Percentiles rank a stretch among this genome's conserved stretches.
Evolutionary conservation across 2,888 invertebrate species (phyloP).

Genomic region (Punctoribates punctum): DNA sequence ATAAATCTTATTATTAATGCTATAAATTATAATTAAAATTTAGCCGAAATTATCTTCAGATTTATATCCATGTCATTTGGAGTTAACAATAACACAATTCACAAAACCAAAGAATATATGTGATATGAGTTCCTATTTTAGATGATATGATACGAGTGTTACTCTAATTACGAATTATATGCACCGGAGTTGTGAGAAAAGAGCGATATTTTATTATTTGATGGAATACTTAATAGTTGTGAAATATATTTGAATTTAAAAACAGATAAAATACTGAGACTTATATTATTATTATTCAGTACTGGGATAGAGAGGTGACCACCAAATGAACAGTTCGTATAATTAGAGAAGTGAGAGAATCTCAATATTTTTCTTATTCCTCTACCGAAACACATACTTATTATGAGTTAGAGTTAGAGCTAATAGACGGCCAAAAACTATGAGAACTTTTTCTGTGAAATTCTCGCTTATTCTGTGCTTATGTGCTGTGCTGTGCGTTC

Average conservation of each 20-base stretch:
- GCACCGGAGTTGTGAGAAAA: not conserved
- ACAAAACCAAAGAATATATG: too few relatives aligned
- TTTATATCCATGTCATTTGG: too few relatives aligned
- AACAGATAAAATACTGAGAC: not conserved
- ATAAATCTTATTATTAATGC: too few relatives aligned
- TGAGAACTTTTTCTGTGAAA: slow-evolving; percentile 26
- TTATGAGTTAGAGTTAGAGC: not conserved
- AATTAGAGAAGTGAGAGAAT: not conserved
- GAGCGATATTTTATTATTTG: not conserved
- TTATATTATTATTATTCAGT: not conserved
- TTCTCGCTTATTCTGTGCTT: not conserved
- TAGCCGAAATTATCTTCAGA: too few relatives aligned
- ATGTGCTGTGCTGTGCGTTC: not conserved
- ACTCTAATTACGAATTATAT: not conserved
- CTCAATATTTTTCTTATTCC: not conserved
- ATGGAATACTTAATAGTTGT: not conserved
- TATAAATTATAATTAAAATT: too few relatives aligned
- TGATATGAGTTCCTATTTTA: too few relatives aligned
- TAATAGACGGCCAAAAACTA: slow-evolving; percentile 1
- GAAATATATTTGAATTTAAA: not conserved
- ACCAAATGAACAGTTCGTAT: not conserved
- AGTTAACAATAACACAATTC: too few relatives aligned
- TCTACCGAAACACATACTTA: slow-evolving; percentile 1
- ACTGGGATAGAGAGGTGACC: not conserved
- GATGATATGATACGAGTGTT: too few relatives aligned